These are phyloP conservation scores for Cacatua alba DNA, from an alignment of 2,113 vertebrate genomes.

Conservation along the genomic window DNA sequence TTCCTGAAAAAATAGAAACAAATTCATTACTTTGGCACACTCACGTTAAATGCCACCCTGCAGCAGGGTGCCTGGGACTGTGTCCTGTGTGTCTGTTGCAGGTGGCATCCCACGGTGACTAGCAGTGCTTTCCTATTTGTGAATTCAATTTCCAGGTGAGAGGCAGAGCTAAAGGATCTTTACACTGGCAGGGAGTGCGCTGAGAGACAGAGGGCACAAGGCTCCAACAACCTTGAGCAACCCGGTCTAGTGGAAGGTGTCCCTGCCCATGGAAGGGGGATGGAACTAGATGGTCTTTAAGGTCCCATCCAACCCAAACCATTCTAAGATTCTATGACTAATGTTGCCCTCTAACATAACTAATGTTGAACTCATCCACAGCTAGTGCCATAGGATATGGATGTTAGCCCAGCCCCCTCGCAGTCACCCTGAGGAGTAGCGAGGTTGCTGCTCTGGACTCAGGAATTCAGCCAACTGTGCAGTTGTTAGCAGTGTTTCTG, in stretches of 20 bases:
- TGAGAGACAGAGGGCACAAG: not conserved
- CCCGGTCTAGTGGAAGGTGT: not conserved
- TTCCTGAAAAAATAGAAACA: not conserved
- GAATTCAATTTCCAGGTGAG: not conserved
- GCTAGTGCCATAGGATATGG: not conserved
- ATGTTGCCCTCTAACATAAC: not conserved
- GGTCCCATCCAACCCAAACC: not conserved
- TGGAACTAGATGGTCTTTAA: not conserved
- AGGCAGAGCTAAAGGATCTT: not conserved
- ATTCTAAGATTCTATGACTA: not conserved
- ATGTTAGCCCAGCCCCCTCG: fast-evolving
- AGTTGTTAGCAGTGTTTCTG: too few species aligned
- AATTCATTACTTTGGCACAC: not conserved
- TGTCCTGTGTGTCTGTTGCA: fast-evolving
- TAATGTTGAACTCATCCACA: fast-evolving
- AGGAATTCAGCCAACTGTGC: not conserved
- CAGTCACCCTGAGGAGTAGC: not conserved
- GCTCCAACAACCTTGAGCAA: not conserved
- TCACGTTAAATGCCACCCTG: not conserved
- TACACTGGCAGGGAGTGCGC: not conserved
- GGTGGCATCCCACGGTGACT: not conserved
- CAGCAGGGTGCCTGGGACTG: not conserved
- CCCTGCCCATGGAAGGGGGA: not conserved
- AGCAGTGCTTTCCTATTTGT: not conserved
- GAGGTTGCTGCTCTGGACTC: not conserved